Evolutionary conservation across 2,113 vertebrate genomes (phyloP), one percentile per base, ranked within the genome.

Genomic region (Laticauda colubrina): DNA sequence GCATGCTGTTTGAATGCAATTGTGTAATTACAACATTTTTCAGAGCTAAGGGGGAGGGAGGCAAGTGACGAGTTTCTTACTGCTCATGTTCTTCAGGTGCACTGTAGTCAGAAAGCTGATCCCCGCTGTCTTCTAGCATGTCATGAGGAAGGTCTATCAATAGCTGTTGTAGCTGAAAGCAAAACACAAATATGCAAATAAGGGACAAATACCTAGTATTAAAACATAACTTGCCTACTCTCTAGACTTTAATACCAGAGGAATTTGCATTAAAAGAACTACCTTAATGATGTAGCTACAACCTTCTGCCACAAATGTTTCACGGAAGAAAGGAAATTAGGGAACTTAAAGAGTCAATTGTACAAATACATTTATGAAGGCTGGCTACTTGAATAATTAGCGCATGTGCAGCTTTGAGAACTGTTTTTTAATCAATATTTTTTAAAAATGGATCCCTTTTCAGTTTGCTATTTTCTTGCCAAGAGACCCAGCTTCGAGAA

Each of bases 131-230:
- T 85, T 99, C 99, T 94, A 99, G 97, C 99, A 99, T 98, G 95
- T 99, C 98, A 97, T 99, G 99, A 3, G 99, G 99, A 96, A 99
- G 98, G 96, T 99, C 98, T n/a, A 98, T 99, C 97, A 99, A 96
- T 20, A 99, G 96, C 6, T 98, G 98, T 91, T 99, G 98, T 94
- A 99, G 96, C 99, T 99, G 96, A 95, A 96, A 95, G n/a, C 18
- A 94, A 85, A 94, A 96, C 3, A 29, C 24, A 86, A 9, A 20
- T 59, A 18, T 6, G 3, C 14, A 9, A 53, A 55, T 29, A 24
- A 6, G 75, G n/a, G 29, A n/a, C 39, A 20, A 53, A 43, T 29
- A 54, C 39, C 29, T 51, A 20, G 20, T 21, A 86, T 11, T 93
- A 87, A 34, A 57, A 89, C 21, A 6, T 23, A 15, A 2, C 26